A percentile compares a stretch with the other conserved stretches of the same genome.
These are phyloP conservation scores for Leptonema lineaticorne DNA, from an alignment of 1,140 invertebrate species.

Conservation along the genomic window DNA sequence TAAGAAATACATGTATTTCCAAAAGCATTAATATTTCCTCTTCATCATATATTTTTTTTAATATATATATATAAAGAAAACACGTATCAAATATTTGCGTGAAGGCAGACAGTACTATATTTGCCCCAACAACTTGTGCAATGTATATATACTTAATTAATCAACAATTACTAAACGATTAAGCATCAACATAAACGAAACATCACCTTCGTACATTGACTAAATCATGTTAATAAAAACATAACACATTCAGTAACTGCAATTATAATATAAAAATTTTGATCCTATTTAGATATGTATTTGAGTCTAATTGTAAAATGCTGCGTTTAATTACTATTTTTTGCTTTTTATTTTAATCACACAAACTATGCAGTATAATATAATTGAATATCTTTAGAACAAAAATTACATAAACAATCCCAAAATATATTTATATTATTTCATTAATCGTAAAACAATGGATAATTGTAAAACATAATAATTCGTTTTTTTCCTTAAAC, in stretches of 20 bases:
- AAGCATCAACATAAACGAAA: not conserved
- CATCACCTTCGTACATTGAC: not conserved
- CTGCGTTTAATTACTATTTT: not conserved
- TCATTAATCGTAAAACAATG: no score
- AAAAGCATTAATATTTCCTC: slow-evolving; percentile 40
- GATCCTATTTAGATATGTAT: slow-evolving; percentile 28
- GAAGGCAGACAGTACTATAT: slow-evolving; percentile 33
- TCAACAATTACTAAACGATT: slow-evolving; percentile 35
- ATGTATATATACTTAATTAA: slow-evolving; percentile 34
- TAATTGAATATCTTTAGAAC: no score
- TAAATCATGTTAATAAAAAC: not conserved
- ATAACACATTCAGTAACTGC: not conserved
- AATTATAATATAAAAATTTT: slow-evolving; percentile 4
- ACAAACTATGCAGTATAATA: no score
- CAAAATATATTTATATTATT: no score
- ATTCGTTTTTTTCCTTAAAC: no score
- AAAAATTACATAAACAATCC: no score
- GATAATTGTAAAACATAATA: no score
- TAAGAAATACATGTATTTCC: slow-evolving; percentile 42
- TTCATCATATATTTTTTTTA: slow-evolving; percentile 33
- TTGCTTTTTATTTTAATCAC: no score
- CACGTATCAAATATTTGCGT: slow-evolving; percentile 37
- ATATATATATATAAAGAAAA: slow-evolving; percentile 33
- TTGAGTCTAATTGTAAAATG: not conserved
- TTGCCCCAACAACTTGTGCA: slow-evolving; percentile 40